These are phyloP conservation scores for Oceanites oceanicus DNA, from an alignment of 2,113 vertebrate genomes.

Conservation along the genomic window DNA sequence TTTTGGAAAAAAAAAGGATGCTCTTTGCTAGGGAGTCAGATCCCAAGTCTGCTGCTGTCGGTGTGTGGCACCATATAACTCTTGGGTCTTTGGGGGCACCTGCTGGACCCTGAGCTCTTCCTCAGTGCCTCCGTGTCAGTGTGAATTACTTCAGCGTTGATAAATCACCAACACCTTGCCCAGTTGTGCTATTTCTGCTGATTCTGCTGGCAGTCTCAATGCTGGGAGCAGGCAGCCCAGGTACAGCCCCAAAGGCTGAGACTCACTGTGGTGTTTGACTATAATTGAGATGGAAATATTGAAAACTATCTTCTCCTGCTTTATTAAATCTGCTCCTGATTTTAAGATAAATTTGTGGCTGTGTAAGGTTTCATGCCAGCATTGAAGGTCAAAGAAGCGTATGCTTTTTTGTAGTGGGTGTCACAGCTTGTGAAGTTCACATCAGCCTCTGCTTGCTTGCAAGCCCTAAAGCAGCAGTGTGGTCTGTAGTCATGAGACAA, in stretches of 20 bases:
- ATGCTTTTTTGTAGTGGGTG: not conserved
- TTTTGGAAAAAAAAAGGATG: not conserved
- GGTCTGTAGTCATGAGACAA: not conserved
- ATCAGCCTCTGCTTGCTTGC: not conserved
- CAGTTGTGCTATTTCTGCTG: constrained; percentile 52
- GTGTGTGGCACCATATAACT: constrained; percentile 2
- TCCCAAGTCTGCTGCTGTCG: not conserved
- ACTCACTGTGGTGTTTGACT: constrained; percentile 5
- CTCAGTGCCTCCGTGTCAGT: not conserved
- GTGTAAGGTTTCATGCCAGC: not conserved
- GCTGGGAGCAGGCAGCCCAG: constrained; percentile 16
- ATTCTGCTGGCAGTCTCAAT: not conserved
- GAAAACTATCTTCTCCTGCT: not conserved
- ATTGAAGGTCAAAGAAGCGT: not conserved
- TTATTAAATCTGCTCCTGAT: constrained; percentile 4
- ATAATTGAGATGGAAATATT: constrained; percentile 53
- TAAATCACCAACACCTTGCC: constrained; percentile 40
- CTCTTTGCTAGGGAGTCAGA: not conserved
- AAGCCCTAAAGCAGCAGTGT: not conserved
- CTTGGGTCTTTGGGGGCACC: not conserved
- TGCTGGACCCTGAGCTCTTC: constrained; percentile 27
- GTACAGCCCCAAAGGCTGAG: constrained; percentile 44
- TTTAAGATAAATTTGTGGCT: constrained; percentile 14
- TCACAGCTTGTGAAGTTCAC: constrained; percentile 15
- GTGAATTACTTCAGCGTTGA: constrained; percentile 42